A percentile compares a stretch with the other conserved stretches of the same genome.
These are phyloP conservation scores for Eupithecia subumbrata DNA, from an alignment of 2,888 invertebrate genomes.

Conservation along the genomic window DNA sequence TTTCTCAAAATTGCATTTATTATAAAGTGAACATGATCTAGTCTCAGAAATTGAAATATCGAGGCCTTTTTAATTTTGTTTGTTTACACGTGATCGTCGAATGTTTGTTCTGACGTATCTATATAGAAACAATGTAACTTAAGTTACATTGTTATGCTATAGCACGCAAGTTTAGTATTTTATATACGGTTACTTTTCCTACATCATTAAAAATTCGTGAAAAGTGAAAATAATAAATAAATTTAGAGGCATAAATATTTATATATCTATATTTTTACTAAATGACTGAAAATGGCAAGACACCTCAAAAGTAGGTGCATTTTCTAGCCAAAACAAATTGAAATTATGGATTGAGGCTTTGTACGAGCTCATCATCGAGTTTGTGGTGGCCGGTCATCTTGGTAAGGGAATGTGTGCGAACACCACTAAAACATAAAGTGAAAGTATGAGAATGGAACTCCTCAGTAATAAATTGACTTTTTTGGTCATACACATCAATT, in stretches of 20 bases:
- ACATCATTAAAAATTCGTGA: not conserved
- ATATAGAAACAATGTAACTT: not conserved
- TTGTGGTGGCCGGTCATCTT: conserved; percentile 21
- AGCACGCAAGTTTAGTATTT: not conserved
- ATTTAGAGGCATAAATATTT: too few species aligned
- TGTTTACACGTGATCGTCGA: conserved; percentile 10
- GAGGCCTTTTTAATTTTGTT: conserved; percentile 25
- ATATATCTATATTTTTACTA: too few species aligned
- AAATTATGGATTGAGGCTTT: not conserved
- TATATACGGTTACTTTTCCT: not conserved
- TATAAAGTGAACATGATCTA: conserved; percentile 52
- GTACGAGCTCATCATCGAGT: not conserved
- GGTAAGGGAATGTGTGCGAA: conserved; percentile 38
- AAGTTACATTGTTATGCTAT: not conserved
- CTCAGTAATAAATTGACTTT: conserved; percentile 52
- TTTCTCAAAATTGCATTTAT: conserved; percentile 65
- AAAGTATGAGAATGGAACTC: conserved; percentile 60
- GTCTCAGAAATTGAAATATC: conserved; percentile 29
- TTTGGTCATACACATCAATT: conserved; percentile 32
- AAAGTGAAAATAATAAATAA: not conserved
- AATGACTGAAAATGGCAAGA: not conserved
- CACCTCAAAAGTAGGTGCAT: not conserved
- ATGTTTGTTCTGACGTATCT: not conserved
- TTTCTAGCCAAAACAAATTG: not conserved
- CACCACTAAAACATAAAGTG: conserved; percentile 57